Evolutionary conservation across 2,888 invertebrate genomes (phyloP).

Genomic region (Nomada flava): DNA sequence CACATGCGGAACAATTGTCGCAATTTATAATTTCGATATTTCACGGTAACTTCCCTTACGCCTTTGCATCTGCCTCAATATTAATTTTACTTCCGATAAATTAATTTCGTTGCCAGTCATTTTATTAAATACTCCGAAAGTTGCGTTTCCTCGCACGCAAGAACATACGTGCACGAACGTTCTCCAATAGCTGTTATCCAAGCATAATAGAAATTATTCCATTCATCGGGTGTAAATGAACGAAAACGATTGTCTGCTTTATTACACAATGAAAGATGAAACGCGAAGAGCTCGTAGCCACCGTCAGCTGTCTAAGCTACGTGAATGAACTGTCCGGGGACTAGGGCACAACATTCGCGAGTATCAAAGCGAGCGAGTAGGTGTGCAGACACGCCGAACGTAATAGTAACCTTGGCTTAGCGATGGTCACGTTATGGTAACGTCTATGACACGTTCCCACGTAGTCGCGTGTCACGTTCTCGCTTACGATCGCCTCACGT

Average conservation of each 20-base stretch:
- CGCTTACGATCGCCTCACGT: conserved; percentile 66
- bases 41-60: too few relatives aligned
- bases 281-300: conserved; percentile 68
- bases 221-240: background rate
- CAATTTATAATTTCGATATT: too few relatives aligned
- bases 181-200: too few relatives aligned
- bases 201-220: background rate
- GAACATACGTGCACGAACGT: too few relatives aligned
- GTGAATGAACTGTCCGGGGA: conserved; percentile 77
- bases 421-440: conserved; percentile 74
- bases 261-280: background rate
- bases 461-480: conserved; percentile 71
- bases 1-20: too few relatives aligned
- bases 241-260: background rate
- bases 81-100: too few relatives aligned
- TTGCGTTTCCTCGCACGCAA: too few relatives aligned
- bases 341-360: conserved; percentile 77
- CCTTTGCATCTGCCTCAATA: too few relatives aligned
- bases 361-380: conserved; percentile 80
- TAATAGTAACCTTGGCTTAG: conserved; percentile 83
- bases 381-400: conserved; percentile 79
- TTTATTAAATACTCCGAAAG: too few relatives aligned
- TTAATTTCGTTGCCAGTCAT: background rate
- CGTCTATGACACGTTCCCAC: conserved; percentile 81
- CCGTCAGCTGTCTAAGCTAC: conserved; percentile 67